Base-by-base conservation (phyloP, 2,797 vertebrate genomes). In the Odontamblyopus lacepedii region DNA sequence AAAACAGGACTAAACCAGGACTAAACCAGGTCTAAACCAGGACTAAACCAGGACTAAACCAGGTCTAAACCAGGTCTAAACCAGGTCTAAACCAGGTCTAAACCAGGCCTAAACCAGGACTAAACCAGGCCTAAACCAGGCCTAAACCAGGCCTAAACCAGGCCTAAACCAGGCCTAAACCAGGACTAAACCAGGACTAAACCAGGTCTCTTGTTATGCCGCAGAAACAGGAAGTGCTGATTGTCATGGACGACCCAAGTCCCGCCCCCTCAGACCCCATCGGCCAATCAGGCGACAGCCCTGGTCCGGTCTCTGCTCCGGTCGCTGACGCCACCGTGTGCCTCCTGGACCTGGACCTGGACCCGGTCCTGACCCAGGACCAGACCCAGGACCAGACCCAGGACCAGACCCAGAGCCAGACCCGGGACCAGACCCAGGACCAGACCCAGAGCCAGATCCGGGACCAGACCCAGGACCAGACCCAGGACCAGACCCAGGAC, bases 191-290 rank as follows among this genome's bases (percentile, higher is more conserved):
- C 6, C 32, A 35, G 60, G 30, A 35, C 29, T 30, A 19, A 32
- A 38, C 18, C 61, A 3, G 32, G 18, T 63, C 3, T 27, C 0
- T 51, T 23, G 27, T 0, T 56, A 1, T 53, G 0, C 56, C 62
- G 66, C 76, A 94, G 89, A 92, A 92, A 71, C 89, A 92, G 85
- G 88, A 92, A 72, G 87, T 91, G 1, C 80, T 93, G 74, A 90
- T 94, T 0, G 85, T 89, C 63, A 84, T 93, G 59, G 92, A 93
- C 1, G 88, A 93, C 59, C 76, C 70, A 4, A 80, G 56, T 26
- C 82, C 73, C 13, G 26, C 41, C 3, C 74, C 78, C 8, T 69
- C 35, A 0, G 84, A 86, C 55, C 16, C 6, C 4, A 65, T 7
- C 64, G 51, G 64, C 64, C 64, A 66, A 2, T 26, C 79, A 6